Percentiles rank a stretch among this genome's conserved stretches.
These are phyloP conservation scores for Muschampia plurimacula DNA, from an alignment of 2,888 invertebrate genomes.

Conservation along the genomic window DNA sequence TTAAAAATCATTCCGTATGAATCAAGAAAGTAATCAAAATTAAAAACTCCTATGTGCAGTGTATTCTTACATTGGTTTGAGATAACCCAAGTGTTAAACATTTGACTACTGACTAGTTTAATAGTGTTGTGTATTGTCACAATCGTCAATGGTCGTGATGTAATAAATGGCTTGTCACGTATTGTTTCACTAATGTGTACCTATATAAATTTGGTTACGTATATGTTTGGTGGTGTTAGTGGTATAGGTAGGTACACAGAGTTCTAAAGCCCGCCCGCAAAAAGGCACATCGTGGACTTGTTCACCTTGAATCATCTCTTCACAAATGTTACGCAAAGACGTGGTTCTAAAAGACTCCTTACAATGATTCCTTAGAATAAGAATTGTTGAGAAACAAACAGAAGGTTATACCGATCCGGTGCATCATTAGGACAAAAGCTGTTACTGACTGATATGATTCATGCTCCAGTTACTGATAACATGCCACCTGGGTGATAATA, in stretches of 20 bases:
- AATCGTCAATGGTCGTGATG: slow-evolving; percentile 13
- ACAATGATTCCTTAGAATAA: slow-evolving; percentile 47
- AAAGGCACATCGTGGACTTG: slow-evolving; percentile 61
- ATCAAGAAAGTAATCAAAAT: too few relatives aligned
- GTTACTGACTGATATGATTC: slow-evolving; percentile 2
- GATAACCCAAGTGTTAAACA: neutral
- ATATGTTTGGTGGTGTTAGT: too few relatives aligned
- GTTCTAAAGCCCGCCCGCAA: slow-evolving; percentile 45
- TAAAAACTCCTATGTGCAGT: too few relatives aligned
- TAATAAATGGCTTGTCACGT: slow-evolving; percentile 23
- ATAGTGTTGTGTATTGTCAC: slow-evolving; percentile 10
- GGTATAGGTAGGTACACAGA: slow-evolving; percentile 13
- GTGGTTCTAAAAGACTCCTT: slow-evolving; percentile 53
- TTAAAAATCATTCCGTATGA: too few relatives aligned
- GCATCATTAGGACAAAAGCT: slow-evolving; percentile 21
- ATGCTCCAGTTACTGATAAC: slow-evolving; percentile 22
- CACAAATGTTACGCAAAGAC: slow-evolving; percentile 64
- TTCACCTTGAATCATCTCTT: slow-evolving; percentile 78
- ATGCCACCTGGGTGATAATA: slow-evolving; percentile 7
- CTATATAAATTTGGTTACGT: neutral
- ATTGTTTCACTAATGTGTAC: slow-evolving; percentile 21
- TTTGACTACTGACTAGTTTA: neutral
- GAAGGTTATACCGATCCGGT: slow-evolving; percentile 48
- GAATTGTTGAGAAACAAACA: slow-evolving; percentile 48
- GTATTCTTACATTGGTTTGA: neutral